phyloP scores from a whole-genome alignment of 2,888 invertebrate species.

The Syritta pipiens region DNA sequence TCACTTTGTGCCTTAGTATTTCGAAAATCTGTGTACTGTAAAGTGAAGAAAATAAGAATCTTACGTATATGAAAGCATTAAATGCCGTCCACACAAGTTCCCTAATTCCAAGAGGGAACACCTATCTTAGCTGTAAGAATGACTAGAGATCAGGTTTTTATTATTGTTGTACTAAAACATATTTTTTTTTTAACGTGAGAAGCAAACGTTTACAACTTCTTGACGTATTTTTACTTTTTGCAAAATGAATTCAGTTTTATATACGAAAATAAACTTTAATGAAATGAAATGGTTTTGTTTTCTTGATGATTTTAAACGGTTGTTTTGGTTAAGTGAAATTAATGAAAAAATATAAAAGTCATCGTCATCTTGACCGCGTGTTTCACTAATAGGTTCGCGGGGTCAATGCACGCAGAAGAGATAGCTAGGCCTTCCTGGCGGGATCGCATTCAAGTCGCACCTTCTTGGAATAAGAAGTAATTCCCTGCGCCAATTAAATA shows the following conservation, averaged over 20 bases:
- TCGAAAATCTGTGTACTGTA: background rate
- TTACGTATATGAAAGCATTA: constrained; percentile 25
- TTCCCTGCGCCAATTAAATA: no score
- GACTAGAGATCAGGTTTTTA: constrained; percentile 14
- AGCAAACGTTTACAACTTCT: background rate
- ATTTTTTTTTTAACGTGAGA: background rate
- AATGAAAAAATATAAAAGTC: no score
- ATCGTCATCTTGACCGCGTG: no score
- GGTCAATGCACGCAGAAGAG: no score
- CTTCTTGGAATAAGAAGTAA: no score
- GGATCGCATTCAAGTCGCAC: no score
- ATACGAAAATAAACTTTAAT: background rate
- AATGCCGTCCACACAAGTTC: constrained; percentile 61
- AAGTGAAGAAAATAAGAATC: background rate
- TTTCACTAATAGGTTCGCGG: no score
- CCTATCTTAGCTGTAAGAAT: constrained; percentile 17
- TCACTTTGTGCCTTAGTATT: constrained; percentile 48
- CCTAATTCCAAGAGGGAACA: background rate
- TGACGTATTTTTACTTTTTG: background rate
- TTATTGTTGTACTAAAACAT: constrained; percentile 26
- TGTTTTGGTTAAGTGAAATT: no score
- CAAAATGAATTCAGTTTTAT: constrained; percentile 18
- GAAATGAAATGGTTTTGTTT: constrained; percentile 4
- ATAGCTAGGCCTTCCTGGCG: no score
- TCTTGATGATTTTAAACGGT: no score